A percentile compares a stretch with the other conserved stretches of the same genome.
Evolutionary conservation across 2,888 invertebrate species (phyloP).

Genomic region (Ommatoiulus sabulosus): DNA sequence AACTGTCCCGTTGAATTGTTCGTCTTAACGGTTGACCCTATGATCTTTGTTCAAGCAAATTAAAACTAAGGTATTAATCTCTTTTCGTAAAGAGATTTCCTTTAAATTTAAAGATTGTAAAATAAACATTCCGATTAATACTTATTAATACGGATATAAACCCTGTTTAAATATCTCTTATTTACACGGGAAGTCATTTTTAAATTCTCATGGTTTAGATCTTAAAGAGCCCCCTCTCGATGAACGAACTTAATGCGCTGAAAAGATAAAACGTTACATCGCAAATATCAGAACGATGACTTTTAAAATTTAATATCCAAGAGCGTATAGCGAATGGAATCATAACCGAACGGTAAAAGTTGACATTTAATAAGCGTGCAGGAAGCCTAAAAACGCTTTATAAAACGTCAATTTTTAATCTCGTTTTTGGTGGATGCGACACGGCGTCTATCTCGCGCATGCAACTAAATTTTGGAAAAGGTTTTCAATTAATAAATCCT

Average conservation of each 20-base stretch:
- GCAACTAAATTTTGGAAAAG: neutral
- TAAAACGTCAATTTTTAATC: conserved; percentile 29
- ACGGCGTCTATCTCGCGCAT: neutral
- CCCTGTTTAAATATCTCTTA: too few relatives aligned
- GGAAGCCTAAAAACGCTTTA: neutral
- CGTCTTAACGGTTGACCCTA: too few relatives aligned
- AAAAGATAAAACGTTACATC: neutral
- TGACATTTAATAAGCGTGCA: neutral
- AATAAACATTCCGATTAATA: too few relatives aligned
- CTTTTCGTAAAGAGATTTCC: too few relatives aligned
- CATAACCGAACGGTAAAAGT: neutral
- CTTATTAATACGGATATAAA: too few relatives aligned
- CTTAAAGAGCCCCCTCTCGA: too few relatives aligned
- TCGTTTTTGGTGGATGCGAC: neutral
- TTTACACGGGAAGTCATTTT: too few relatives aligned
- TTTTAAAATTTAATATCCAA: neutral
- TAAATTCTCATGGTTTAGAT: too few relatives aligned
- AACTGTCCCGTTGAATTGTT: too few relatives aligned
- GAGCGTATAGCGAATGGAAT: neutral
- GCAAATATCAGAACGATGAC: neutral
- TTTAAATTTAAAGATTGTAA: too few relatives aligned
- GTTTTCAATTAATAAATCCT: neutral
- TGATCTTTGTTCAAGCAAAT: too few relatives aligned
- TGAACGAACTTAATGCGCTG: neutral
- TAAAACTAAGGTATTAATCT: too few relatives aligned